Base-by-base conservation (phyloP, 2,113 vertebrate genomes). In the Protobothrops flavoviridis region DNA sequence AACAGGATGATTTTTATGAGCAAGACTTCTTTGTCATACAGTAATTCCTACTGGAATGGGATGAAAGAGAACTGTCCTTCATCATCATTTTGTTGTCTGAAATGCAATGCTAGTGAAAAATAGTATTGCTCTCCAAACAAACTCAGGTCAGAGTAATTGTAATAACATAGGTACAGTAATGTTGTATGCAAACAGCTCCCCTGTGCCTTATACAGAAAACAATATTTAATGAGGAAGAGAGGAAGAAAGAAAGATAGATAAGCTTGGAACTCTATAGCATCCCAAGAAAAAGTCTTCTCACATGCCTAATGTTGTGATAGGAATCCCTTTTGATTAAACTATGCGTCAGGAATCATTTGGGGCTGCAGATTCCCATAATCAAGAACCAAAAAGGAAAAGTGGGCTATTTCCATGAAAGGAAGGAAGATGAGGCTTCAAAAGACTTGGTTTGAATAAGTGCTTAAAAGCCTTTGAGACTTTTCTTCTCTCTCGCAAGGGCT, bases 361-460 rank as follows among this genome's bases (percentile, higher is more conserved):
- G 69, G 12, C 59, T 95, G 69, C 5, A 50, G 86, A 59, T 52
- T 3, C 26, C 29, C 53, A 33, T 23, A 26, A 50, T 43, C 0
- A 0, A 86, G 91, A 92, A 56, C 81, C 0, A 0, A 90, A 94
- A 39, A 21, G 81, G 91, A 87, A 90, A 94, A 94, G 43, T 50
- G 59, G 88, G 86, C 95, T 95, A 92, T 95, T 97, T 94, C 92
- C 85, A 86, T 93, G 92, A 0, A 0, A 11, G 89, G 85, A 87
- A 90, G 93, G 85, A 87, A 90, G 93, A 95, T 94, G 94, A 93
- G 94, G 94, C 95, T 95, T 69, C 52, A 56, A 90, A 95, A 69
- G 48, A 86, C 94, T 96, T 96, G 0, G 86, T 91, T 85, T 95
- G 91, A 95, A 97, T 97, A 95, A 96, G 95, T 95, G 95, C 95